Conservation (phyloP, 2,113 vertebrate genomes). For the Ceyx cyanopectus region DNA sequence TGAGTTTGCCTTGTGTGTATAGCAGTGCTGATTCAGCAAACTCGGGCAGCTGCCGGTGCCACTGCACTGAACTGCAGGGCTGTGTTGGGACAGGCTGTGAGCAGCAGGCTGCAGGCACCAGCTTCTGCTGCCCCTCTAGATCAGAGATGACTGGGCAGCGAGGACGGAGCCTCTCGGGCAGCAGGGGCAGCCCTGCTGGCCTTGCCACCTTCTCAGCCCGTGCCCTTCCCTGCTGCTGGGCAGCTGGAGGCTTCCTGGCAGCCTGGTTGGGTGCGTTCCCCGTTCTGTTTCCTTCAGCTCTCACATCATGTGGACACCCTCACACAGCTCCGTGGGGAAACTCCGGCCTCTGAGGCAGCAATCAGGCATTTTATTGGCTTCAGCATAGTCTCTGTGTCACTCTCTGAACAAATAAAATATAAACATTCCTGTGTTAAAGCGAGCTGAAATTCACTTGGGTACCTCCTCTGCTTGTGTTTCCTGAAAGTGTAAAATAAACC, state of each 20-base stretch:
- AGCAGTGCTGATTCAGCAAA: fast-evolving
- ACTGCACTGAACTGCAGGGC: background rate
- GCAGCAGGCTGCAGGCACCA: fast-evolving
- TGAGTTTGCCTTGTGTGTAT: fast-evolving
- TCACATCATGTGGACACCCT: fast-evolving
- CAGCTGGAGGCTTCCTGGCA: background rate
- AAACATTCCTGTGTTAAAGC: background rate
- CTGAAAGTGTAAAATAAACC: background rate
- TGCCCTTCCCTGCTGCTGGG: background rate
- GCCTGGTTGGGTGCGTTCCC: background rate
- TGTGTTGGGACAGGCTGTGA: background rate
- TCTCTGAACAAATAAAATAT: background rate
- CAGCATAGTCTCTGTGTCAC: background rate
- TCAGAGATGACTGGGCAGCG: background rate
- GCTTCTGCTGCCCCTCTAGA: background rate
- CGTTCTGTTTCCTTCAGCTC: background rate
- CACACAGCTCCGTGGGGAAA: background rate
- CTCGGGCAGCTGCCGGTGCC: background rate
- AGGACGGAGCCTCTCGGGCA: background rate
- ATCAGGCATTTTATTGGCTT: background rate
- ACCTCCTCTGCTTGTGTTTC: background rate
- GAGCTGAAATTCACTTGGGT: background rate
- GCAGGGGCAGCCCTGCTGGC: fast-evolving
- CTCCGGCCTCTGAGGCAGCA: background rate
- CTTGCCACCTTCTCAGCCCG: fast-evolving